Evolutionary conservation across 2,797 vertebrate genomes (phyloP), one percentile per base, ranked within the genome.

Genomic region (Gallinago stenura): DNA sequence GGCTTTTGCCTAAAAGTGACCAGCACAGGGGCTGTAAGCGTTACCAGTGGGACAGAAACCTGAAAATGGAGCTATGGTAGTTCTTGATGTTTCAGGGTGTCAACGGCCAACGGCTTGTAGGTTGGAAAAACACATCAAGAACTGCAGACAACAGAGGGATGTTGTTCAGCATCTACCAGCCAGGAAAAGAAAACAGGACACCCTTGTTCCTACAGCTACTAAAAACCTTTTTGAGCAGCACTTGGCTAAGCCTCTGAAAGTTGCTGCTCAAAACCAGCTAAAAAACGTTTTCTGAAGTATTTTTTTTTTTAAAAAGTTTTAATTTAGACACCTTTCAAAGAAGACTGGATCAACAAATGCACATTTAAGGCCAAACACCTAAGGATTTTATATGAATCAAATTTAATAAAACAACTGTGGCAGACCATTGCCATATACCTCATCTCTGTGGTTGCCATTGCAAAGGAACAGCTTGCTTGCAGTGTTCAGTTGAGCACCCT

Each of bases 281-380:
- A 70, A 77, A 60, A 20, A 1, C 4, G 16, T 13, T 37, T 86
- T 25, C 20, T 72, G 15, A 58, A 13, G 31, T 56, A 28, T 12
- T 6, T 51, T 51, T 53, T 30, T 17, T 30, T 6, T 7, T 7
- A 79, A 39, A 17, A 15, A 51, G 2, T 31, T 53, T 76, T n/a
- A 53, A 46, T 60, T 89, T 64, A 35, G 30, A 62, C 5, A 62
- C 7, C 22, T 86, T 71, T 56, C 51, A 87, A 48, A 77, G 70
- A 87, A 53, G 26, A 73, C 9, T 35, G 18, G 22, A 89, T 68
- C 45, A 82, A 77, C 12, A 62, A 73, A 76, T 37, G 37, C 13
- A 76, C 25, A 85, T 35, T 76, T 56, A 84, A 95, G 54, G 77
- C 82, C 62, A 84, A 91, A 90, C 12, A 90, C 10, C 33, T 60